These are phyloP conservation scores for Andrena chrysosceles DNA, from an alignment of 2,888 invertebrate genomes.

Conservation along the genomic window DNA sequence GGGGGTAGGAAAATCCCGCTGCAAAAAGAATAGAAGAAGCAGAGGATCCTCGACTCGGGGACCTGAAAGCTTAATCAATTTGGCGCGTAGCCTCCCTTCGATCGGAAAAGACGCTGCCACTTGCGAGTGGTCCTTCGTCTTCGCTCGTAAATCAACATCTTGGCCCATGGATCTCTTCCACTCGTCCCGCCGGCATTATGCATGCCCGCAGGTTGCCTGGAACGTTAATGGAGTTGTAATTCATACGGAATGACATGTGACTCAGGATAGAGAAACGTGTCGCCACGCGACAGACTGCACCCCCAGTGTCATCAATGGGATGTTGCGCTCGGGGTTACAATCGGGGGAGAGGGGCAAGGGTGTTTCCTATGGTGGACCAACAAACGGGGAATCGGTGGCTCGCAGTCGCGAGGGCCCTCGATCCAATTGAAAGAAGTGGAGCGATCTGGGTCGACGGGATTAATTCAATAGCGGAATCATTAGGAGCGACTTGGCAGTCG, in stretches of 20 bases:
- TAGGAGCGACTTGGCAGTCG: neutral
- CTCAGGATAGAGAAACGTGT: slow-evolving; percentile 74
- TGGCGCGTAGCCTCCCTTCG: neutral
- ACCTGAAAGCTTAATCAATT: slow-evolving; percentile 20
- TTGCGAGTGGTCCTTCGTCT: no score
- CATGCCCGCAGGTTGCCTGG: slow-evolving; percentile 55
- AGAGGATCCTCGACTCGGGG: neutral
- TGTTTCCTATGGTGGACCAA: slow-evolving; percentile 37
- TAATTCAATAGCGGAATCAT: slow-evolving; percentile 30
- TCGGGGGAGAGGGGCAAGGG: slow-evolving; percentile 21
- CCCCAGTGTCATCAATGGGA: slow-evolving; percentile 62
- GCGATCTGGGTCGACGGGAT: slow-evolving; percentile 46
- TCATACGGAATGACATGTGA: slow-evolving; percentile 74
- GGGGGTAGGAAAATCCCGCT: no score
- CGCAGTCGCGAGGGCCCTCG: slow-evolving; percentile 24
- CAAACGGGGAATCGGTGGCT: slow-evolving; percentile 37
- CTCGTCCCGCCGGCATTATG: slow-evolving; percentile 51
- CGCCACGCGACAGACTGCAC: slow-evolving; percentile 73
- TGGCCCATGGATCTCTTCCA: slow-evolving; percentile 11
- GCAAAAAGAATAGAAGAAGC: no score
- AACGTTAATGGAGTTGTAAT: slow-evolving; percentile 80
- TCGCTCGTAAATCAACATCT: slow-evolving; percentile 48
- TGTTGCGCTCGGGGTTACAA: slow-evolving; percentile 34
- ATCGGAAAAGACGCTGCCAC: neutral
- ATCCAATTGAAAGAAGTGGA: slow-evolving; percentile 62